Conservation (phyloP, 2,797 vertebrate genomes). For the Phalloptychus januarius region DNA sequence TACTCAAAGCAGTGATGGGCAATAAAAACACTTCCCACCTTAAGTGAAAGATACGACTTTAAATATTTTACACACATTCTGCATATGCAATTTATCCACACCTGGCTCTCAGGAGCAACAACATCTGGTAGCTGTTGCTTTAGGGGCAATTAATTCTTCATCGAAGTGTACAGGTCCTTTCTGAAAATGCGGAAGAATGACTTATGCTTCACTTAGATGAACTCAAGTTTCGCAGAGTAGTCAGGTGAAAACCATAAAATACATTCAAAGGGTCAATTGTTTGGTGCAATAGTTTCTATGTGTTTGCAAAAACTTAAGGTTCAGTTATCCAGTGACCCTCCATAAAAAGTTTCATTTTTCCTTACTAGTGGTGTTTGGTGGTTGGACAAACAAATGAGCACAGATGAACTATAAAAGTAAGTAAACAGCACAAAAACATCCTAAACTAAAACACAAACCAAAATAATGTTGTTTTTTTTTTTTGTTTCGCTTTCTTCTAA, state of each 20-base stretch:
- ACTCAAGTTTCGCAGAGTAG: slow-evolving; percentile 31
- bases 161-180: slow-evolving; percentile 62
- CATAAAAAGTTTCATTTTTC: background rate
- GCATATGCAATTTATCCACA: slow-evolving; percentile 83
- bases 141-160: slow-evolving; percentile 82
- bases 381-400: background rate
- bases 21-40: slow-evolving; percentile 83
- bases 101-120: slow-evolving; percentile 80
- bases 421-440: background rate
- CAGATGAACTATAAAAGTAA: background rate
- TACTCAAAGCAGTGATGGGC: slow-evolving; percentile 76
- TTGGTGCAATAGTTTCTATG: background rate
- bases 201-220: slow-evolving; percentile 44
- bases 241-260: slow-evolving; percentile 12
- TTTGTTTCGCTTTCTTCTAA: background rate
- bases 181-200: slow-evolving; percentile 56
- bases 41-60: slow-evolving; percentile 85
- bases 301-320: background rate
- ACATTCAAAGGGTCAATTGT: background rate
- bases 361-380: background rate
- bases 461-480: background rate
- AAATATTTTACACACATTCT: slow-evolving; percentile 86
- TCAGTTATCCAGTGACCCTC: background rate
- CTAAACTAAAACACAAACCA: background rate
- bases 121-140: slow-evolving; percentile 83